Percentiles rank a stretch among this genome's conserved stretches.
phyloP scores from a whole-genome alignment of 2,113 vertebrate genomes.

The Rhynchomys soricoides region DNA sequence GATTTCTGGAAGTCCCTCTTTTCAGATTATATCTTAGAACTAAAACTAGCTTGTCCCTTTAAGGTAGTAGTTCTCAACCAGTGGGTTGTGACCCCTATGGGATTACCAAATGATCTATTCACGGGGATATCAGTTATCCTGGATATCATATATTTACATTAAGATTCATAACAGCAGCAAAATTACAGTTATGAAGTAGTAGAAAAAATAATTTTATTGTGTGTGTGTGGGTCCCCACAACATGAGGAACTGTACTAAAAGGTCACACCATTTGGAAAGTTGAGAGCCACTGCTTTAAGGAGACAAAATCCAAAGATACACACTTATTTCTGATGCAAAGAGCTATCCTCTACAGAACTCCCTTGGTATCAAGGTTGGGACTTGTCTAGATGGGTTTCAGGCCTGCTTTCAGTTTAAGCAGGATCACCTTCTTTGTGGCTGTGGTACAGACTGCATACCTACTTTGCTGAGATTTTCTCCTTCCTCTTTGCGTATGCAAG shows the following conservation, averaged over 20 bases:
- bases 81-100: neutral
- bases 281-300: neutral
- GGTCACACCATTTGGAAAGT: neutral
- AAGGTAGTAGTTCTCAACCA: neutral
- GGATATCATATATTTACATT: neutral
- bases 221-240: neutral
- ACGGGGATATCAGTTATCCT: neutral
- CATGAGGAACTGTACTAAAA: neutral
- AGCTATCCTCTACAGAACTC: conserved; percentile 28
- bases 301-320: conserved; percentile 1
- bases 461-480: conserved; percentile 61
- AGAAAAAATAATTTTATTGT: neutral
- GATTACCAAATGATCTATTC: neutral
- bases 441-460: neutral
- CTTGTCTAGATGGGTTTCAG: conserved; percentile 65
- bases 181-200: neutral
- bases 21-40: neutral
- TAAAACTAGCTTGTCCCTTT: neutral
- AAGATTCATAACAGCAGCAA: neutral
- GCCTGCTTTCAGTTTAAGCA: conserved; percentile 61
- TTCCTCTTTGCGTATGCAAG: conserved; percentile 84
- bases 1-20: neutral
- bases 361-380: conserved; percentile 45
- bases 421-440: conserved; percentile 46
- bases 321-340: conserved; percentile 41